These are phyloP conservation scores for Xylota segnis DNA, from an alignment of 2,888 invertebrate genomes.

Conservation along the genomic window DNA sequence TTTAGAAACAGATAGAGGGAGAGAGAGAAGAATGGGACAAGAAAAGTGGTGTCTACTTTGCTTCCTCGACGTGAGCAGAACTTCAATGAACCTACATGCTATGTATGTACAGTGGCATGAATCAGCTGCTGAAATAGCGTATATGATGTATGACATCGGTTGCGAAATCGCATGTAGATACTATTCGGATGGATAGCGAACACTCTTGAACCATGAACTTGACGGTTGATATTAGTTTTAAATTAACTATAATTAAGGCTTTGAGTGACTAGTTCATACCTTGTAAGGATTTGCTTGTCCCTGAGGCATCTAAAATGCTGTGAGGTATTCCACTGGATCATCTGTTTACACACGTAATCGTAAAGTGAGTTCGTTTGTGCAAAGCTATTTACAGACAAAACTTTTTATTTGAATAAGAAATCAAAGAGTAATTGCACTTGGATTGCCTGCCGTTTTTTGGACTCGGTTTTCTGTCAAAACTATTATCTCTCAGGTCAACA, in stretches of 20 bases:
- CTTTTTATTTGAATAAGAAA: background rate
- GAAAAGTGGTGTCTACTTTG: constrained; percentile 48
- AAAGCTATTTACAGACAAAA: background rate
- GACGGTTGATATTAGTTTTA: constrained; percentile 43
- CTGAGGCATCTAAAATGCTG: background rate
- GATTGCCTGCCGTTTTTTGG: no score
- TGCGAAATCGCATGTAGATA: constrained; percentile 22
- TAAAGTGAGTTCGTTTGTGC: background rate
- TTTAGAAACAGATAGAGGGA: background rate
- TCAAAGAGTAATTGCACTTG: background rate
- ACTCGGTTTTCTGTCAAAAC: no score
- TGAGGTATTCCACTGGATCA: background rate
- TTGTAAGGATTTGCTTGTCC: background rate
- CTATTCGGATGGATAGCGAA: constrained; percentile 34
- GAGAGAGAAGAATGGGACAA: constrained; percentile 4
- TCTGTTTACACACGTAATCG: background rate
- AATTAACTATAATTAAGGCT: constrained; percentile 48
- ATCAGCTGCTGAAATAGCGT: constrained; percentile 40
- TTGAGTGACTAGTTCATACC: background rate
- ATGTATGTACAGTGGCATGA: background rate
- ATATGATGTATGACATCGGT: constrained; percentile 10
- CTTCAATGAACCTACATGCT: constrained; percentile 39
- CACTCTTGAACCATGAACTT: constrained; percentile 66
- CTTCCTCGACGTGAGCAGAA: constrained; percentile 53
- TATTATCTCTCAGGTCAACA: no score